Conservation (phyloP, 2,797 vertebrate species). For the Eremophila alpestris region DNA sequence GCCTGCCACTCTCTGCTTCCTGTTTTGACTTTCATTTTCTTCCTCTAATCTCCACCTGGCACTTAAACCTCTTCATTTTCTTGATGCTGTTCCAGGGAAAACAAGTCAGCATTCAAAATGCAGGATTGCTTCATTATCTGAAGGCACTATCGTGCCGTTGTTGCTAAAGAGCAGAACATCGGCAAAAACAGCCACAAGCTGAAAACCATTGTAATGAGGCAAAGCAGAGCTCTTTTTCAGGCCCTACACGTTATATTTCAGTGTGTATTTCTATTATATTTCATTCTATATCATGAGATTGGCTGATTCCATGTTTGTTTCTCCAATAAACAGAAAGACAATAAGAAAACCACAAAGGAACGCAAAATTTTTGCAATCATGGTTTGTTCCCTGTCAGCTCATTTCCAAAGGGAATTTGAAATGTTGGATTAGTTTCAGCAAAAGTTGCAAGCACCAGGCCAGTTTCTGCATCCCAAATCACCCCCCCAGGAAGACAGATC, state of each 20-base stretch:
- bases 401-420: background rate
- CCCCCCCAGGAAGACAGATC: background rate
- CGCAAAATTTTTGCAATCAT: background rate
- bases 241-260: background rate
- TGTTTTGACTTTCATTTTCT: conserved; percentile 10
- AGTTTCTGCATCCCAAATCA: background rate
- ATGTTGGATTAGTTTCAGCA: background rate
- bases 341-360: background rate
- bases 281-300: background rate
- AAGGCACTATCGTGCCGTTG: background rate
- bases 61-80: background rate
- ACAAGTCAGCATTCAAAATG: conserved; percentile 26
- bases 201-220: background rate
- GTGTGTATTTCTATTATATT: background rate
- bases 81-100: conserved; percentile 17
- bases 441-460: background rate
- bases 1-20: background rate
- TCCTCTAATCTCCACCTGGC: conserved; percentile 22
- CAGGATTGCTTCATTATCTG: background rate
- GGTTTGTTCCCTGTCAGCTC: background rate
- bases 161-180: background rate
- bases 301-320: background rate
- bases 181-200: background rate
- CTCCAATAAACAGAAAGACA: background rate
- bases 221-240: background rate